phyloP scores from a whole-genome alignment of 2,888 invertebrate species.

The Brachypalpus laphriformis region DNA sequence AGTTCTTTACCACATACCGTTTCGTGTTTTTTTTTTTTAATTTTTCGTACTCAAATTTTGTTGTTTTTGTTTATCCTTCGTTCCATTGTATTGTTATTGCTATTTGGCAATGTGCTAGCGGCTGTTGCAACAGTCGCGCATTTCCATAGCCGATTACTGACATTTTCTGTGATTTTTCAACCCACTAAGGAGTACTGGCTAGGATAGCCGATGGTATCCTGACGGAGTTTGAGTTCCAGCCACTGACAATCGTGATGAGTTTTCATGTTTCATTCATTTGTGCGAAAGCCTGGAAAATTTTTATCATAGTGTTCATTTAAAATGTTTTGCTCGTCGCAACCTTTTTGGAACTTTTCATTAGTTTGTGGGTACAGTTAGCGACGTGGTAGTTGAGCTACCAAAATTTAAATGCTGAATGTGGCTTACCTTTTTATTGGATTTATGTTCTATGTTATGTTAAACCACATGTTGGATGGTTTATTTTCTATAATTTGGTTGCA shows the following conservation, averaged over 20 bases:
- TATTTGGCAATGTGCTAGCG: slow-evolving; percentile 55
- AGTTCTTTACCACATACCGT: slow-evolving; percentile 69
- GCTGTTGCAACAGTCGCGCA: slow-evolving; percentile 67
- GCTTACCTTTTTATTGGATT: no score
- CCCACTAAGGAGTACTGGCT: slow-evolving; percentile 28
- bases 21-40: slow-evolving; percentile 33
- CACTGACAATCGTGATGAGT: slow-evolving; percentile 72
- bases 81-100: slow-evolving; percentile 21
- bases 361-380: slow-evolving; percentile 28
- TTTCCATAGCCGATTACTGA: slow-evolving; percentile 60
- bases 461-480: no score
- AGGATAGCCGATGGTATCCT: slow-evolving; percentile 15
- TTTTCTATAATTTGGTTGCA: no score
- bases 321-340: slow-evolving; percentile 18
- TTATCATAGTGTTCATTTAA: slow-evolving; percentile 63
- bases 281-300: slow-evolving; percentile 71
- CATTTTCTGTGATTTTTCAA: slow-evolving; percentile 56
- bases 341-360: slow-evolving; percentile 14
- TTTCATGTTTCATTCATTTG: slow-evolving; percentile 73
- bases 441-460: no score
- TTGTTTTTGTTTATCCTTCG: slow-evolving; percentile 39
- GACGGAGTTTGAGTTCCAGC: slow-evolving; percentile 52
- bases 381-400: neutral
- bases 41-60: slow-evolving; percentile 2
- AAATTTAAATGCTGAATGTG: neutral